A percentile compares a stretch with the other conserved stretches of the same genome.
Evolutionary conservation across 2,797 vertebrate genomes (phyloP).

Genomic region (Choloepus didactylus): DNA sequence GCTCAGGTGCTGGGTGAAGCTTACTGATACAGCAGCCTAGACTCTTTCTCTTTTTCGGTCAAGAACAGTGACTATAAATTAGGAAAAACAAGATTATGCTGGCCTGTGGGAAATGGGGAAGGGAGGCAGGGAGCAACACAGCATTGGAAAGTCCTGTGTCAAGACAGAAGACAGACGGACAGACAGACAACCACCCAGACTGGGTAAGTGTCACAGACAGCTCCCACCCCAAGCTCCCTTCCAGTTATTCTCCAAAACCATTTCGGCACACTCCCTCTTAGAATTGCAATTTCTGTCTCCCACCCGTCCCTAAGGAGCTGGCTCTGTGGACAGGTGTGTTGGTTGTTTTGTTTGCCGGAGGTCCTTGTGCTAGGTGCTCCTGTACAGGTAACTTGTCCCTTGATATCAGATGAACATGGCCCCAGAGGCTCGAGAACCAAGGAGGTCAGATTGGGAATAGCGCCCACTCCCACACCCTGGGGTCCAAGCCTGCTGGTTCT

Average conservation of each 20-base stretch:
- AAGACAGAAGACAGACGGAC: conserved; percentile 72
- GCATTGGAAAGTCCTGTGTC: conserved; percentile 74
- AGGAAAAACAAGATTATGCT: conserved; percentile 76
- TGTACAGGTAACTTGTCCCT: conserved; percentile 69
- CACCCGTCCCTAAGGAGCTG: conserved; percentile 70
- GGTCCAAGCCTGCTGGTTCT: conserved; percentile 76
- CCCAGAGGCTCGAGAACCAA: conserved; percentile 67
- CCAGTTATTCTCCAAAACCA: conserved; percentile 66
- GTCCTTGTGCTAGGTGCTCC: conserved; percentile 61
- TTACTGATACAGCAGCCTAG: conserved; percentile 84
- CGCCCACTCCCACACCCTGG: conserved; percentile 75
- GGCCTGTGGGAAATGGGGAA: conserved; percentile 65
- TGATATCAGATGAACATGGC: conserved; percentile 69
- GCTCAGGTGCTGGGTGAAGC: conserved; percentile 83
- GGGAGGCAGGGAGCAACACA: conserved; percentile 40
- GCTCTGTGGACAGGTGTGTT: conserved; percentile 74
- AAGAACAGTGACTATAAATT: conserved; percentile 87
- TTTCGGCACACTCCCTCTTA: conserved; percentile 64
- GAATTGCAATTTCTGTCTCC: conserved; percentile 49
- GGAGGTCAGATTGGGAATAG: conserved; percentile 64
- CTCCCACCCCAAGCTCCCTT: conserved; percentile 71
- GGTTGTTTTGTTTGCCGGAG: conserved; percentile 73
- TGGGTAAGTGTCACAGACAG: conserved; percentile 73
- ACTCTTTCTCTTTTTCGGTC: conserved; percentile 89
- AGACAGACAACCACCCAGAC: conserved; percentile 73